Conservation (phyloP, 2,113 vertebrate genomes). For the Puntigrus tetrazona region DNA sequence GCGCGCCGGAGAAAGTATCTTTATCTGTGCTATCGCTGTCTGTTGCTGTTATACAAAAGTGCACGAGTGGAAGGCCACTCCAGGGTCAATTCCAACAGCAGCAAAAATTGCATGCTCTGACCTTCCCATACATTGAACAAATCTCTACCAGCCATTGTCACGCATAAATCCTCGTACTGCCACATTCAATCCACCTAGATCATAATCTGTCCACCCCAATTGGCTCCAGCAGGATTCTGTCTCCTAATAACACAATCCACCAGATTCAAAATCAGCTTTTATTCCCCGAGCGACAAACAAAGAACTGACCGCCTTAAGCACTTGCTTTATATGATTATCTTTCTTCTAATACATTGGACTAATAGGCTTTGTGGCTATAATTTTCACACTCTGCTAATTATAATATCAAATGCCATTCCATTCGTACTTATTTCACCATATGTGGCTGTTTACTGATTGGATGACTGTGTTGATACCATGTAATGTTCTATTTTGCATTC, state of each 20-base stretch:
- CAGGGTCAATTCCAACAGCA: slow-evolving; percentile 2
- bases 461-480: background rate
- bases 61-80: slow-evolving; percentile 15
- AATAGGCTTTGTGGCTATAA: slow-evolving; percentile 31
- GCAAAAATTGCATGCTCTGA: slow-evolving; percentile 2
- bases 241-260: slow-evolving; percentile 14
- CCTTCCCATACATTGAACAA: slow-evolving; percentile 26
- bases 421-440: slow-evolving; percentile 1
- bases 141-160: slow-evolving; percentile 4
- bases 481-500: background rate
- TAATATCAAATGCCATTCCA: background rate
- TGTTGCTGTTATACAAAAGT: slow-evolving; percentile 2
- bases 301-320: slow-evolving; percentile 19
- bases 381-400: slow-evolving; percentile 8
- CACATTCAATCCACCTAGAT: slow-evolving; percentile 33
- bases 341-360: slow-evolving; percentile 23
- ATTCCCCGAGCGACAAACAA: background rate
- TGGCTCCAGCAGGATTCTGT: slow-evolving; percentile 16
- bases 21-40: background rate
- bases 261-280: slow-evolving; percentile 8
- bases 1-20: background rate
- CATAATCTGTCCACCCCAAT: slow-evolving; percentile 28
- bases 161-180: slow-evolving; percentile 4
- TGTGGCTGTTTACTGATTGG: background rate
- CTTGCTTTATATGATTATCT: slow-evolving; percentile 9